Percentiles rank a stretch among this genome's conserved stretches.
These are phyloP conservation scores for Minunthozetes semirufus DNA, from an alignment of 2,888 invertebrate genomes.

Conservation along the genomic window DNA sequence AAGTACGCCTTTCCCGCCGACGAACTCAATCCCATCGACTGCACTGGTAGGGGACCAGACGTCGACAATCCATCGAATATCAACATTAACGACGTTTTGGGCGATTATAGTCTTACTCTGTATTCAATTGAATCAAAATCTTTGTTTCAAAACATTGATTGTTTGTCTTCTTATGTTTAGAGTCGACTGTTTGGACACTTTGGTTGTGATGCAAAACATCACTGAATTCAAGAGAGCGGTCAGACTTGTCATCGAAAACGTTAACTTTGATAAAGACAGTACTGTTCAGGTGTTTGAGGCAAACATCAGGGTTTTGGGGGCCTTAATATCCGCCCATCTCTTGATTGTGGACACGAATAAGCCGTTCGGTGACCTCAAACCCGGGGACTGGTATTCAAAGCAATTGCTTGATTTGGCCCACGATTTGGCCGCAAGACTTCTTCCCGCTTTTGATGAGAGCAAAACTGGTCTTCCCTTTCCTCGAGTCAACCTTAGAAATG, in stretches of 20 bases:
- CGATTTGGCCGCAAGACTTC: constrained; percentile 56
- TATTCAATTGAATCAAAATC: too few species aligned
- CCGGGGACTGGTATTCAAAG: constrained; percentile 52
- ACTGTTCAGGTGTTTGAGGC: constrained; percentile 62
- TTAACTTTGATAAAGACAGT: constrained; percentile 57
- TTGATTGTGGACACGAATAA: constrained; percentile 55
- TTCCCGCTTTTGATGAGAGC: constrained; percentile 58
- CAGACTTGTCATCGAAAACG: constrained; percentile 54
- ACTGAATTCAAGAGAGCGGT: constrained; percentile 57
- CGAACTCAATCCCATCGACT: constrained; percentile 59
- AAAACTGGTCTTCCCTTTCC: constrained; percentile 57
- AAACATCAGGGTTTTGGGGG: constrained; percentile 58
- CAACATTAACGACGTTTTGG: constrained; percentile 61
- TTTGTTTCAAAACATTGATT: too few species aligned
- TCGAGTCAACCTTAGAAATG: constrained; percentile 53
- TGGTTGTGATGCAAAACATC: constrained; percentile 57
- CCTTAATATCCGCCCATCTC: constrained; percentile 58
- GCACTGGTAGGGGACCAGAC: constrained; percentile 58
- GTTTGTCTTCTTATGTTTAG: too few species aligned
- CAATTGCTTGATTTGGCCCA: constrained; percentile 57
- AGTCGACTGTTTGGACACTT: constrained; percentile 57
- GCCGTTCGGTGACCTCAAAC: constrained; percentile 54
- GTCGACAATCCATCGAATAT: constrained; percentile 58
- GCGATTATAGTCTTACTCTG: constrained; percentile 58
- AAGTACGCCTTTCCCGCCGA: constrained; percentile 58